phyloP scores from a whole-genome alignment of 2,797 vertebrate genomes.

The Acanthornis magna region DNA sequence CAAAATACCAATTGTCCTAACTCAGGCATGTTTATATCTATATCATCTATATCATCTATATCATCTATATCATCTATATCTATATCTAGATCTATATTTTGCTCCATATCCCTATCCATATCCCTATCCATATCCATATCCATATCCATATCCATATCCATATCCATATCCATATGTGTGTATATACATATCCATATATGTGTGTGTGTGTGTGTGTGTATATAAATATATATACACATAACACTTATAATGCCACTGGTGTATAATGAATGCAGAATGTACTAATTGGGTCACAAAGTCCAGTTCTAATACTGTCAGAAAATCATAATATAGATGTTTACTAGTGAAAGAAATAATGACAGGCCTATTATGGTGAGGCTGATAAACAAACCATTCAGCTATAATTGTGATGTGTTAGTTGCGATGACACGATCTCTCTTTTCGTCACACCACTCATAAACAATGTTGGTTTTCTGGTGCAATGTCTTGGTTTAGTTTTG shows the following conservation, averaged over 20 bases:
- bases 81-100: too few species aligned
- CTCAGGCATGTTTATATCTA: not conserved
- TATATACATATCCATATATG: too few species aligned
- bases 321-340: not conserved
- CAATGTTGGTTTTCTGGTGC: not conserved
- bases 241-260: not conserved
- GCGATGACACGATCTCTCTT: not conserved
- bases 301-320: not conserved
- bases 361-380: not conserved
- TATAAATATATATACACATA: not conserved
- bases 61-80: too few species aligned
- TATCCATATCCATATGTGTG: too few species aligned
- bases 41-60: too few species aligned
- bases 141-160: too few species aligned
- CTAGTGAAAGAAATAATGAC: not conserved
- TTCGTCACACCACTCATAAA: not conserved
- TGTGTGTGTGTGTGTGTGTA: too few species aligned
- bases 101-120: too few species aligned
- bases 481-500: not conserved
- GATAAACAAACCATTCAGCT: not conserved
- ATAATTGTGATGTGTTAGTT: not conserved
- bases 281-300: not conserved
- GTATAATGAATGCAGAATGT: not conserved
- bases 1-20: not conserved
- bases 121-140: too few species aligned